Evolutionary conservation across 2,113 vertebrate species (phyloP).

Genomic region (Toxotes jaculatrix): DNA sequence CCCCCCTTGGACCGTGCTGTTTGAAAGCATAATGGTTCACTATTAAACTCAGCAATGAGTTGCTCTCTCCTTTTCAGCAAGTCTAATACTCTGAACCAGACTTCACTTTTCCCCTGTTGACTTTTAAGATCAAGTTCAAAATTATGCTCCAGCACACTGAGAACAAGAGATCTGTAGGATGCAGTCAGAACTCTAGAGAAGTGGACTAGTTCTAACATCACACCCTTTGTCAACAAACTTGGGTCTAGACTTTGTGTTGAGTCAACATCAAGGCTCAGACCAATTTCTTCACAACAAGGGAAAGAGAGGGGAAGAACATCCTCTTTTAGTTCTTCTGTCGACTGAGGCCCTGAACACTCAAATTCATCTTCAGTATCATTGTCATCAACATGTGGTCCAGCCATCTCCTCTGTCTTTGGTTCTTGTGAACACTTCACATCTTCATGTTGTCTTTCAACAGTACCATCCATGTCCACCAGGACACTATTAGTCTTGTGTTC

Average conservation of each 20-base stretch:
- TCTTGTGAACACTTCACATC: background rate
- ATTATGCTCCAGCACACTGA: slow-evolving; percentile 38
- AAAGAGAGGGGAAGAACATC: background rate
- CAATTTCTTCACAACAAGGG: slow-evolving; percentile 42
- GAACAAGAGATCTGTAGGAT: slow-evolving; percentile 30
- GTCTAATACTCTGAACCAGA: background rate
- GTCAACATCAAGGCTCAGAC: slow-evolving; percentile 29
- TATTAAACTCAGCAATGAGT: background rate
- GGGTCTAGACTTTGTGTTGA: slow-evolving; percentile 44
- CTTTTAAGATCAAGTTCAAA: slow-evolving; percentile 40
- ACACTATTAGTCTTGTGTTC: background rate
- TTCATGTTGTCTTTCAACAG: background rate
- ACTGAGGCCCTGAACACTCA: background rate
- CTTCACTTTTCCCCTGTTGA: background rate
- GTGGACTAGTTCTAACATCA: slow-evolving; percentile 48
- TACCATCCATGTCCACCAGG: slow-evolving; percentile 6
- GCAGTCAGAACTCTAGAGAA: slow-evolving; percentile 9
- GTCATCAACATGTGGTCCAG: background rate
- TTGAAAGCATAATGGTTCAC: background rate
- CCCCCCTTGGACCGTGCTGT: background rate
- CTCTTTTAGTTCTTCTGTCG: slow-evolving; percentile 9
- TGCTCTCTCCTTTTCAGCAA: slow-evolving; percentile 19
- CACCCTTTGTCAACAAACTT: slow-evolving; percentile 20
- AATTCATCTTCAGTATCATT: background rate
- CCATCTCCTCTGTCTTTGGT: background rate